A percentile compares a stretch with the other conserved stretches of the same genome.
Conservation (phyloP, 92 coral and sea anemone genomes). For the Epizoanthus rinbou region DNA sequence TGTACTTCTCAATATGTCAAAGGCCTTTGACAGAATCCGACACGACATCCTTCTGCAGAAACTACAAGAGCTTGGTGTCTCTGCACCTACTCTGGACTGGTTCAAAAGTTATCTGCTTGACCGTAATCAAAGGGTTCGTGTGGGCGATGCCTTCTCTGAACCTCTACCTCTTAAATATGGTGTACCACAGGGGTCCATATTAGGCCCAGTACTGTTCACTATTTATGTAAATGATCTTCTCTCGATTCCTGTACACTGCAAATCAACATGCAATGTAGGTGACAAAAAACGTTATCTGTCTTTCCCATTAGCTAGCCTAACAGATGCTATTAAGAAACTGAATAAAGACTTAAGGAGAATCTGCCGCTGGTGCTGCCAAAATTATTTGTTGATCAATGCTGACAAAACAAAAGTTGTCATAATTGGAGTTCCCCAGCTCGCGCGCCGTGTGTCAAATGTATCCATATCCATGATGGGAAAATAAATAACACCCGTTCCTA, state of each 20-base stretch:
- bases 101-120: slow-evolving; percentile 13
- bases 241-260: neutral
- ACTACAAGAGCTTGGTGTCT: slow-evolving; percentile 35
- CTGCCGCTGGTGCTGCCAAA: slow-evolving; percentile 1
- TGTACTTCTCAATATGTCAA: slow-evolving; percentile 46
- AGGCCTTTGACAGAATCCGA: slow-evolving; percentile 50
- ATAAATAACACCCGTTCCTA: slow-evolving; percentile 35
- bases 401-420: slow-evolving; percentile 11
- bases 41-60: slow-evolving; percentile 34
- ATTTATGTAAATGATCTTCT: neutral
- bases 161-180: neutral
- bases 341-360: too few species aligned
- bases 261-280: neutral
- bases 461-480: neutral
- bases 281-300: neutral
- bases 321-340: neutral
- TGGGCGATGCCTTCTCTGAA: neutral
- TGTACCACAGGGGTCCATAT: neutral
- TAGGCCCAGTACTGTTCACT: neutral
- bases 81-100: neutral
- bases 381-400: slow-evolving; percentile 3
- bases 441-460: neutral
- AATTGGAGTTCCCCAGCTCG: neutral
- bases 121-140: slow-evolving; percentile 18
- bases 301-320: neutral